phyloP scores from a whole-genome alignment of 1,140 invertebrate species.

The Chelonus insularis region DNA sequence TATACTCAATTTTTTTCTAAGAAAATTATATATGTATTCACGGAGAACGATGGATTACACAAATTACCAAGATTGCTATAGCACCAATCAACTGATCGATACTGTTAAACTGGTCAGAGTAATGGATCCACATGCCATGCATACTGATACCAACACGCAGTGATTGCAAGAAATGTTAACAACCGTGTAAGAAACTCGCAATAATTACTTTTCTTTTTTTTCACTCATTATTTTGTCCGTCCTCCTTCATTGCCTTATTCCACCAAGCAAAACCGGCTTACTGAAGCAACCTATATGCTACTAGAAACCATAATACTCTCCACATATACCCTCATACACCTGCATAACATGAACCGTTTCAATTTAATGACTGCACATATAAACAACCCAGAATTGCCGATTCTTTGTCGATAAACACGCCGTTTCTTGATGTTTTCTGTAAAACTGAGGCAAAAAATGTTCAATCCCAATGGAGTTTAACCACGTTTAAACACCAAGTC shows the following conservation, averaged over 20 bases:
- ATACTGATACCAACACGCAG: constrained; percentile 4
- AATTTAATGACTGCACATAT: too few species aligned
- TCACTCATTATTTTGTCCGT: constrained; percentile 4
- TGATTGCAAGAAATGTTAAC: constrained; percentile 38
- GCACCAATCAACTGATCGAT: constrained; percentile 16
- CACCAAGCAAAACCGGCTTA: not conserved
- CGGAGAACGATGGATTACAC: not conserved
- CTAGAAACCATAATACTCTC: not conserved
- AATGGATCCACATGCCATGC: constrained; percentile 18
- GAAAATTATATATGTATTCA: not conserved
- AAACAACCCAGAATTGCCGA: too few species aligned
- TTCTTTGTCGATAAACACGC: too few species aligned
- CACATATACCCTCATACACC: too few species aligned
- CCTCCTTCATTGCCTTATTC: not conserved
- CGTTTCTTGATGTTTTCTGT: too few species aligned
- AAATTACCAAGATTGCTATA: constrained; percentile 13
- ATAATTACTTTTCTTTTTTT: constrained; percentile 39
- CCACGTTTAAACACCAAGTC: too few species aligned
- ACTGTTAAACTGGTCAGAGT: constrained; percentile 20
- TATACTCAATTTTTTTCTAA: not conserved
- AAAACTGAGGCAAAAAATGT: too few species aligned
- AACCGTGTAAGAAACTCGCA: constrained; percentile 42
- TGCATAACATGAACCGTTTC: too few species aligned
- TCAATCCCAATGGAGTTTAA: too few species aligned
- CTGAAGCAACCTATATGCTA: not conserved